Evolutionary conservation across 2,797 vertebrate species (phyloP).

Genomic region (Hapalemur alaotrensis): DNA sequence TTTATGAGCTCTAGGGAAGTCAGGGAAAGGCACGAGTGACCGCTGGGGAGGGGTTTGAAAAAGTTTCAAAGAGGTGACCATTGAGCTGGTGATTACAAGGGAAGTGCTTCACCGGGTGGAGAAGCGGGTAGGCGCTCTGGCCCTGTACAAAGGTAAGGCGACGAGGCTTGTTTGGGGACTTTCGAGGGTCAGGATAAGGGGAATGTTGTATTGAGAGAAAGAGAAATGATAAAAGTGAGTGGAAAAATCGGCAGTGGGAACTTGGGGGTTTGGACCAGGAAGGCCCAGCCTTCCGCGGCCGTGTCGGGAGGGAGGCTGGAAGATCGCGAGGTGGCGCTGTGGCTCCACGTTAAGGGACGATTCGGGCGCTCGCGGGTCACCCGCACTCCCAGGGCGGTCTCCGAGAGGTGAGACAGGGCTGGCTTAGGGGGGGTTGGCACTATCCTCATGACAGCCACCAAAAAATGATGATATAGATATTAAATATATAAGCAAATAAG

Average conservation of each 20-base stretch:
- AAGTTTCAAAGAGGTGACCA: neutral
- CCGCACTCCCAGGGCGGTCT: rapidly evolving
- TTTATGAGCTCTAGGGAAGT: neutral
- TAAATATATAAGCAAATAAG: constrained; percentile 31
- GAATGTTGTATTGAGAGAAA: neutral
- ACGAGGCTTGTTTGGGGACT: neutral
- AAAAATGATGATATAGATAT: constrained; percentile 14
- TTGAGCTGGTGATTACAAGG: neutral
- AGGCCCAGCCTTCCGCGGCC: rapidly evolving
- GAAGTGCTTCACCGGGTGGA: neutral
- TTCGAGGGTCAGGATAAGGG: neutral
- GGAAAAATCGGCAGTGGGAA: neutral
- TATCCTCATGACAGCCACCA: neutral
- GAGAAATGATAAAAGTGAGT: neutral
- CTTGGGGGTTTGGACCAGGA: neutral
- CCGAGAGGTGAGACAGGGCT: neutral
- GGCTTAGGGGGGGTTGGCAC: neutral
- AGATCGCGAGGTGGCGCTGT: constrained; percentile 76
- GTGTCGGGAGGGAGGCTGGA: neutral
- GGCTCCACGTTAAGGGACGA: constrained; percentile 57
- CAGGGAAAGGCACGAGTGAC: neutral
- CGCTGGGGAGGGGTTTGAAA: neutral
- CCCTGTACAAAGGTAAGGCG: neutral
- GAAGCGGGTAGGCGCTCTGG: neutral
- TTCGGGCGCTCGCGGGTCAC: rapidly evolving